phyloP scores from a whole-genome alignment of 2,113 vertebrate genomes.

The Trogon melanurus region DNA sequence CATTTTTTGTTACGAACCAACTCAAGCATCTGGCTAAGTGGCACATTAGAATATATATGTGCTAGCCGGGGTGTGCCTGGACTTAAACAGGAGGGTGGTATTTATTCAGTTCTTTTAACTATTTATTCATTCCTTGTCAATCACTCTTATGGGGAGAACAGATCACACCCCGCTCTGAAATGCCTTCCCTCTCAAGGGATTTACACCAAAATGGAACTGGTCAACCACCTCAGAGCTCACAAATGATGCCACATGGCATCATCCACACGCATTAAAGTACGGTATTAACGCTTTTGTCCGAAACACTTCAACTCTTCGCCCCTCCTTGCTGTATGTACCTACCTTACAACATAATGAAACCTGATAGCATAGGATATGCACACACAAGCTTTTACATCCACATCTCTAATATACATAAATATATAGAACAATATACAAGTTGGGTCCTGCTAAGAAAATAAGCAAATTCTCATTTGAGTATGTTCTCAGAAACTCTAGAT shows the following conservation, averaged over 20 bases:
- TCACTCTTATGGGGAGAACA: slow-evolving; percentile 36
- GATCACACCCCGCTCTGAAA: slow-evolving; percentile 50
- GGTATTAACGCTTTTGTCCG: neutral
- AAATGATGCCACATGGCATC: slow-evolving; percentile 8
- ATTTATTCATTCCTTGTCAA: slow-evolving; percentile 67
- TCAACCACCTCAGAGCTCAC: slow-evolving; percentile 9
- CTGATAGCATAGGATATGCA: rapidly evolving
- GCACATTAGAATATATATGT: slow-evolving; percentile 22
- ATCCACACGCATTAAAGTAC: neutral
- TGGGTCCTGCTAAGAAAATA: neutral
- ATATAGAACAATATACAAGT: neutral
- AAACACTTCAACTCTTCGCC: neutral
- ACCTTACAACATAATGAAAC: neutral
- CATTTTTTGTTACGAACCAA: neutral
- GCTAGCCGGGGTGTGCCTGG: neutral
- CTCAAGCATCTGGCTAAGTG: slow-evolving; percentile 19
- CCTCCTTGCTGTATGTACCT: neutral
- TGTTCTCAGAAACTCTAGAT: neutral
- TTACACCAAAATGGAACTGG: slow-evolving; percentile 62
- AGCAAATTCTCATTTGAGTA: neutral
- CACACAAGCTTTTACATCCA: neutral
- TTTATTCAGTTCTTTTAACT: slow-evolving; percentile 60
- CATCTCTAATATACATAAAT: neutral
- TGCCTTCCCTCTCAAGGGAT: slow-evolving; percentile 44
- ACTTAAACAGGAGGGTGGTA: slow-evolving; percentile 39